Conservation (phyloP, 35 echinoderm and acorn worm genomes). For the Hemicentrotus pulcherrimus region DNA sequence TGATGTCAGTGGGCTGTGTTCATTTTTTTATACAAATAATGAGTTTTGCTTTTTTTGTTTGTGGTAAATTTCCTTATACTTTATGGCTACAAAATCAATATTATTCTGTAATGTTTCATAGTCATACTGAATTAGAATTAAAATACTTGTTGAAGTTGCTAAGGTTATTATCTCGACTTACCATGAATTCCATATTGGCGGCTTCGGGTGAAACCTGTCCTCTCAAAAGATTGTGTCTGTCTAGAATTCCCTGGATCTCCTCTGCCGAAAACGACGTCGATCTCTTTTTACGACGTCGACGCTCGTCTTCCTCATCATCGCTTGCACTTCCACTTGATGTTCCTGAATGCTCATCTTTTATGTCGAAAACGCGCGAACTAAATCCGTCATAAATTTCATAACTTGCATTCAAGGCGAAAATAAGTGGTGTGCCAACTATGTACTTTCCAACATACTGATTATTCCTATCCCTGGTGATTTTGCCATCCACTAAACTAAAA, state of each 20-base stretch:
- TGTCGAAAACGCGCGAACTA: not conserved
- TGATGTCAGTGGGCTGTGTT: too few relatives aligned
- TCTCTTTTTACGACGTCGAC: slow-evolving; percentile 21
- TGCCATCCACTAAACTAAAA: not conserved
- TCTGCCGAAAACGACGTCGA: slow-evolving; percentile 42
- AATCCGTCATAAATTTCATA: not conserved
- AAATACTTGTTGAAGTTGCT: not conserved
- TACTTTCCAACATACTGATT: not conserved
- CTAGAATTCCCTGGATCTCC: slow-evolving; percentile 64
- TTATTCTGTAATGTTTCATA: not conserved
- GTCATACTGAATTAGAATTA: not conserved
- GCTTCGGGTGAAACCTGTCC: slow-evolving; percentile 75
- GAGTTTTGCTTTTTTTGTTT: too few relatives aligned
- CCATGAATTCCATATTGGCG: slow-evolving; percentile 89
- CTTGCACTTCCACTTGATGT: not conserved
- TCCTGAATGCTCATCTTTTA: not conserved
- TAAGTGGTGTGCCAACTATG: not conserved
- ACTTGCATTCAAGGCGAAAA: not conserved
- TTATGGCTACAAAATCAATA: too few relatives aligned
- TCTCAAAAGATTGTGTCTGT: slow-evolving; percentile 72
- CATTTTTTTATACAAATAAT: too few relatives aligned
- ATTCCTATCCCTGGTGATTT: not conserved
- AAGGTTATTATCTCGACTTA: slow-evolving; percentile 32
- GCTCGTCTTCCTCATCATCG: not conserved
- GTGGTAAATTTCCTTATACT: too few relatives aligned